Conservation (phyloP, 2,888 invertebrate species). For the Tachina grossa region DNA sequence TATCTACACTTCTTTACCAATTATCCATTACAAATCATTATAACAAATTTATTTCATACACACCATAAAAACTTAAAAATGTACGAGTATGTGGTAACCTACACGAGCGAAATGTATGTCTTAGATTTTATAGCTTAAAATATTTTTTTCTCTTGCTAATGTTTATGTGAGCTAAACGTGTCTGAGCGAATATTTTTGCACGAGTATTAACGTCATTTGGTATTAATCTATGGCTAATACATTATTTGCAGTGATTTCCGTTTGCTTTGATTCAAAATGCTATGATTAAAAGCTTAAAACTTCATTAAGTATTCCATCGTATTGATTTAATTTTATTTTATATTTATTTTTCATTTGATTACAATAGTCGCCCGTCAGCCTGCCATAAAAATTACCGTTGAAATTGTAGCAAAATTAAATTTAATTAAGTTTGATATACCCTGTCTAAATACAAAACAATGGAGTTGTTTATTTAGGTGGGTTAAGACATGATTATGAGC, state of each 20-base stretch:
- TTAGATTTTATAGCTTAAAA: constrained; percentile 20
- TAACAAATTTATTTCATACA: constrained; percentile 50
- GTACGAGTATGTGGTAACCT: neutral
- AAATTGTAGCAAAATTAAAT: neutral
- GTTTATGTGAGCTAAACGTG: constrained; percentile 2
- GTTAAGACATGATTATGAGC: constrained; percentile 48
- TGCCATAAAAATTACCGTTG: constrained; percentile 18
- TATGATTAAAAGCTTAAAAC: constrained; percentile 62
- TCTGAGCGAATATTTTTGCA: neutral
- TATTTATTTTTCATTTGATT: neutral
- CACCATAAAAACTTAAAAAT: constrained; percentile 16
- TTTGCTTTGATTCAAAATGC: constrained; percentile 37
- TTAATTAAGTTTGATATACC: constrained; percentile 5
- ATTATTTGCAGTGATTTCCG: constrained; percentile 61
- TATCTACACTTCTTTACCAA: constrained; percentile 30
- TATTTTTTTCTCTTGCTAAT: neutral
- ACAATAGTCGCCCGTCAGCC: constrained; percentile 9
- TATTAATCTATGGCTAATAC: constrained; percentile 56
- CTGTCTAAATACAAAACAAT: neutral
- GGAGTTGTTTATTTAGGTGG: constrained; percentile 15
- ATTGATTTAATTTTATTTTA: constrained; percentile 13
- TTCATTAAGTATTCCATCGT: constrained; percentile 5
- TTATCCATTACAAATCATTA: constrained; percentile 57
- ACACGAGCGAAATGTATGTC: neutral
- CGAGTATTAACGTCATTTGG: constrained; percentile 15